A percentile compares a stretch with the other conserved stretches of the same genome.
Evolutionary conservation across 2,797 vertebrate species (phyloP).

Genomic region (Momotus momota): DNA sequence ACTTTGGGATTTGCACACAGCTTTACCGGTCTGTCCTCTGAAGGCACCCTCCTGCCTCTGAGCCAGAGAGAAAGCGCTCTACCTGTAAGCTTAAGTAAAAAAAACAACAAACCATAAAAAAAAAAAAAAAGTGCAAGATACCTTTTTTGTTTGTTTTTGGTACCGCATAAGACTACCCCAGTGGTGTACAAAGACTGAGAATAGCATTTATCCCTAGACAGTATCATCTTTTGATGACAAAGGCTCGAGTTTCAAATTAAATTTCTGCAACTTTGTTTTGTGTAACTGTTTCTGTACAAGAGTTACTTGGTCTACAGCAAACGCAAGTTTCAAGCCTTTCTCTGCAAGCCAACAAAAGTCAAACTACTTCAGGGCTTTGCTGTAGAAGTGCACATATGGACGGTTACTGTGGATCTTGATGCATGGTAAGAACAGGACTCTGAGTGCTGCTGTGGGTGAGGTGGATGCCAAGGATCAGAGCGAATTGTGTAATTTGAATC

Average conservation of each 20-base stretch:
- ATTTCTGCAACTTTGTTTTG: background rate
- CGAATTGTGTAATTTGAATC: rapidly evolving
- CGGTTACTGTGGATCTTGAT: background rate
- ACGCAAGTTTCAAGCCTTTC: background rate
- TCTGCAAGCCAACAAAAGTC: background rate
- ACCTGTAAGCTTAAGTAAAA: background rate
- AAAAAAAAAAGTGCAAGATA: background rate
- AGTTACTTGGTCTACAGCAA: background rate
- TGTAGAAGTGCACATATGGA: background rate
- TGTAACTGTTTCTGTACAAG: background rate
- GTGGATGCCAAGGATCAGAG: background rate
- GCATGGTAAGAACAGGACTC: background rate
- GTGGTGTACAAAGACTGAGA: background rate
- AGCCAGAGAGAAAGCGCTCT: background rate
- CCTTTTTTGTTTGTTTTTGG: background rate
- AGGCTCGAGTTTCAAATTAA: background rate
- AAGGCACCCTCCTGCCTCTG: background rate
- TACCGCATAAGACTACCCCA: background rate
- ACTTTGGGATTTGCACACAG: background rate
- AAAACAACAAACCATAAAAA: background rate
- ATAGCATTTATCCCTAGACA: background rate
- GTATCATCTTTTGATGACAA: background rate
- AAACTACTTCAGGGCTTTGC: background rate
- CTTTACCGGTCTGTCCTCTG: background rate
- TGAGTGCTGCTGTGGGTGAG: background rate